phyloP scores from a whole-genome alignment of 2,888 invertebrate genomes.

The Galerucella nymphaeae region DNA sequence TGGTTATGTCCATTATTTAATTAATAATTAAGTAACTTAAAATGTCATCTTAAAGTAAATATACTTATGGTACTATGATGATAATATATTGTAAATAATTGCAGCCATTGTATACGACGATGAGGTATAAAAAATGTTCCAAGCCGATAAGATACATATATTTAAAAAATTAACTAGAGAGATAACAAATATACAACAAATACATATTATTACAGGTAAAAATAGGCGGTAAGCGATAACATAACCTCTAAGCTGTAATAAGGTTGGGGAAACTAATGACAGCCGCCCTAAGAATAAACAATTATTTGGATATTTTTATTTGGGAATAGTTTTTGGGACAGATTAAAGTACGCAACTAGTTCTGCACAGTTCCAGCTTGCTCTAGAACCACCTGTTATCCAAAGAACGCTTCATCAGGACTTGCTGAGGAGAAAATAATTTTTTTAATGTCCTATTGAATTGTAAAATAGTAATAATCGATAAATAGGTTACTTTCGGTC shows the following conservation, averaged over 20 bases:
- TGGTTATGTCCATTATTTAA: no score
- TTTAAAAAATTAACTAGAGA: constrained; percentile 30
- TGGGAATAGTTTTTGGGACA: no score
- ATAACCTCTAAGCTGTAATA: background rate
- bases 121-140: constrained; percentile 30
- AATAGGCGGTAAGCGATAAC: background rate
- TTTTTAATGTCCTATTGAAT: background rate
- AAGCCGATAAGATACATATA: constrained; percentile 36
- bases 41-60: background rate
- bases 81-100: background rate
- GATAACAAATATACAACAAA: constrained; percentile 26
- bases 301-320: no score
- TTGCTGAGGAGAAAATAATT: no score
- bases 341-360: no score
- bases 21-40: no score
- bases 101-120: constrained; percentile 13
- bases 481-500: background rate
- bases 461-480: background rate
- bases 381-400: no score
- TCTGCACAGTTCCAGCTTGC: no score
- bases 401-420: no score
- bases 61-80: background rate
- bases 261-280: no score
- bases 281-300: no score
- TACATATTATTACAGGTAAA: constrained; percentile 4